Base-by-base conservation (phyloP, 2,888 invertebrate genomes). In the Paralinhomoeus sp. region DNA sequence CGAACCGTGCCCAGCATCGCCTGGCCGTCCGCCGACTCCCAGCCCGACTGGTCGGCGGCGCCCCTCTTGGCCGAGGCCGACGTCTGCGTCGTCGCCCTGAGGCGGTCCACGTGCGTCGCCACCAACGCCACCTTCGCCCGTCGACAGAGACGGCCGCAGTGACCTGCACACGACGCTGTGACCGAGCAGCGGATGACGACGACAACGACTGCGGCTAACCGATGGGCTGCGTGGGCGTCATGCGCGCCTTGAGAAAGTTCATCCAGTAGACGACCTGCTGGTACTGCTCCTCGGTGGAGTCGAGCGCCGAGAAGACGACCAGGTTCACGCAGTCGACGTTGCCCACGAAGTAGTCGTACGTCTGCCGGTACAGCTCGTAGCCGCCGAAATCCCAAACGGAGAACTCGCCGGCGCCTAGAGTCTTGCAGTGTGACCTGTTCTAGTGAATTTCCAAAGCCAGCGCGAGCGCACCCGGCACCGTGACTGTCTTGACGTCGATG, bases 361-460 rank as follows among this genome's bases (percentile, higher is more conserved):
- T 52, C 37, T 53, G 54, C 59, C 60, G 61, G 63, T 77, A 79
- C 36, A 73, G 74, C 58, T 77, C 76, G 52, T 76, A 75, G 12
- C 79, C 78, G 37, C 77, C 77, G 57, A 78, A 76, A 58, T 78
- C 78, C 77, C 77, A 78, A 27, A 72, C 67, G 54, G 71, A 75
- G 53, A 72, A 67, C 52, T 76, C 75, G 27, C 76, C 75, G 20
- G 72, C 68, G 48, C 70, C 72, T 53, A n/a, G n/a, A n/a, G n/a
- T n/a, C n/a, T n/a, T n/a, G n/a, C n/a, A n/a, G n/a, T n/a, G n/a
- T n/a, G n/a, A n/a, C n/a, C n/a, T n/a, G n/a, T n/a, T n/a, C n/a
- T n/a, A n/a, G n/a, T n/a, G n/a, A n/a, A n/a, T n/a, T n/a, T n/a
- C n/a, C n/a, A n/a, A n/a, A n/a, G n/a, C n/a, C n/a, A n/a, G n/a